Percentiles rank a stretch among this genome's conserved stretches.
Evolutionary conservation across 2,797 vertebrate genomes (phyloP).

Genomic region (Ispidina lecontei): DNA sequence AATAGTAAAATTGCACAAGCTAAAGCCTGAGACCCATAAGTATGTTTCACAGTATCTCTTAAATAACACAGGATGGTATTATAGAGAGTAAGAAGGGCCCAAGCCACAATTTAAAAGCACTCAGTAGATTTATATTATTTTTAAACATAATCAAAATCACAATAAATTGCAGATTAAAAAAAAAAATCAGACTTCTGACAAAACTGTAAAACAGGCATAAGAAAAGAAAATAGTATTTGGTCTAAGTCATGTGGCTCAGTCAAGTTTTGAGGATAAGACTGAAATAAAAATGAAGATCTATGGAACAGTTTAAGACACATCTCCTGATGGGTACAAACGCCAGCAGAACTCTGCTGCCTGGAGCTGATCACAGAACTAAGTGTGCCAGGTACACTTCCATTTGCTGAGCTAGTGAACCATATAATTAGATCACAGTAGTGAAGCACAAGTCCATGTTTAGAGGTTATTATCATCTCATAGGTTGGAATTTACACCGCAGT

Average conservation of each 20-base stretch:
- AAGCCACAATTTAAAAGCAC: background rate
- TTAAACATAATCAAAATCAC: background rate
- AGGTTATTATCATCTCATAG: background rate
- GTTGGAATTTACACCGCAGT: background rate
- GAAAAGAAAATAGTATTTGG: background rate
- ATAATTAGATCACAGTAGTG: conserved; percentile 46
- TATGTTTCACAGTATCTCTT: background rate
- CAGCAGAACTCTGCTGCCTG: fast-evolving
- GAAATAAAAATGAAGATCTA: background rate
- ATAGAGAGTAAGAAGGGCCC: background rate
- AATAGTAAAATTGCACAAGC: background rate
- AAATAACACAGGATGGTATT: background rate
- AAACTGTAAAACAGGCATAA: background rate
- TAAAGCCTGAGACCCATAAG: background rate
- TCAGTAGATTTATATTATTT: background rate
- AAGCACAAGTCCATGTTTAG: conserved; percentile 31
- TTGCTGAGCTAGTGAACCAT: conserved; percentile 70
- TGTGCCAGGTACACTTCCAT: background rate
- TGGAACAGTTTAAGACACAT: background rate
- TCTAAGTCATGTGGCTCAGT: background rate
- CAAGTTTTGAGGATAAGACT: background rate
- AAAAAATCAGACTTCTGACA: background rate
- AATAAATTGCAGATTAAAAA: background rate
- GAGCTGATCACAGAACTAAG: background rate
- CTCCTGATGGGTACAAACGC: background rate